Percentiles rank a stretch among this genome's conserved stretches.
Conservation (phyloP, 1,140 invertebrate species). For the Dendroctonus ponderosae region DNA sequence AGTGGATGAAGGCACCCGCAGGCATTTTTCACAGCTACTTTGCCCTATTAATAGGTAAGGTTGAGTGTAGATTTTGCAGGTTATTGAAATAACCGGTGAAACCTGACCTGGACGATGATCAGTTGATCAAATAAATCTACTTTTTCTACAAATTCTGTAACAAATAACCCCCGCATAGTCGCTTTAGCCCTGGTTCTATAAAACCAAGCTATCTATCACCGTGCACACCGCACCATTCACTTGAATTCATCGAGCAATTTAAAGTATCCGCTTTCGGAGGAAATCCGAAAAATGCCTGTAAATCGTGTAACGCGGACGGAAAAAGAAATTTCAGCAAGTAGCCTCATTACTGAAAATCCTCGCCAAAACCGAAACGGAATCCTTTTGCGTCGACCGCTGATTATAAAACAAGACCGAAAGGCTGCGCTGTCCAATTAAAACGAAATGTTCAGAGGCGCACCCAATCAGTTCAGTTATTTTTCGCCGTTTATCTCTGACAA, state of each 20-base stretch:
- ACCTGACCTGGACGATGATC: too few species aligned
- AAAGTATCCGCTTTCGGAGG: constrained; percentile 13
- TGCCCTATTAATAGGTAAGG: too few species aligned
- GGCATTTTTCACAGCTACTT: too few species aligned
- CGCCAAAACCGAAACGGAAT: constrained; percentile 19
- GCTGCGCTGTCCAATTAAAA: constrained; percentile 21
- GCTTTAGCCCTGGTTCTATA: too few species aligned
- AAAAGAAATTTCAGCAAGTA: constrained; percentile 27
- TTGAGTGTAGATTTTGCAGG: too few species aligned
- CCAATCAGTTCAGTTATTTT: not conserved
- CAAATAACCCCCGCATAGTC: too few species aligned
- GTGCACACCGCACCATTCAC: not conserved
- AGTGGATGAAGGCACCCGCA: too few species aligned
- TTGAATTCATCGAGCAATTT: constrained; percentile 5
- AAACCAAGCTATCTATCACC: not conserved
- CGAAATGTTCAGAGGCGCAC: constrained; percentile 5
- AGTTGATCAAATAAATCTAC: too few species aligned
- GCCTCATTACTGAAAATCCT: constrained; percentile 26
- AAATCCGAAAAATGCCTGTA: constrained; percentile 28
- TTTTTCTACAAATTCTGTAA: too few species aligned
- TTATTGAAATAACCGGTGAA: too few species aligned
- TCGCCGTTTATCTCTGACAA: too few species aligned
- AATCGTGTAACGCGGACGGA: constrained; percentile 17
- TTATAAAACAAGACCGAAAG: constrained; percentile 20
- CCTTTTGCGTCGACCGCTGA: constrained; percentile 24